These are phyloP conservation scores for Athrips mouffetella DNA, from an alignment of 2,888 invertebrate species.

Conservation along the genomic window DNA sequence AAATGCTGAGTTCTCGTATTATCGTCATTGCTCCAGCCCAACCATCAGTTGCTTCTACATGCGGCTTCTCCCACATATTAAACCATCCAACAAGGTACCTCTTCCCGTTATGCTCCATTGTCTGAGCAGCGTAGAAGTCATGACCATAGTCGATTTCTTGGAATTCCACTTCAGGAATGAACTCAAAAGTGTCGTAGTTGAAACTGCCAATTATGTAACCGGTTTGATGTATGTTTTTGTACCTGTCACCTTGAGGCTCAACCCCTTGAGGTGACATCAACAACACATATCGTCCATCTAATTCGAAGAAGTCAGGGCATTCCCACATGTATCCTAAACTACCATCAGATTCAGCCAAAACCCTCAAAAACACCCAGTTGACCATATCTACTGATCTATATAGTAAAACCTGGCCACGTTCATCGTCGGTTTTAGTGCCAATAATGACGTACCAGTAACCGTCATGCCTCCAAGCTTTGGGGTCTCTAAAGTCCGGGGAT, in stretches of 20 bases:
- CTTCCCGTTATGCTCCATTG: slow-evolving; percentile 52
- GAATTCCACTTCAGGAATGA: slow-evolving; percentile 51
- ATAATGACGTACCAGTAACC: slow-evolving; percentile 64
- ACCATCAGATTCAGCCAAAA: slow-evolving; percentile 57
- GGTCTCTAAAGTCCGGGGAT: slow-evolving; percentile 69
- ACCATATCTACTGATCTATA: slow-evolving; percentile 61
- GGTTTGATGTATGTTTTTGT: slow-evolving; percentile 57
- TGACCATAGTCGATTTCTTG: slow-evolving; percentile 69
- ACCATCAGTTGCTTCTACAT: slow-evolving; percentile 58
- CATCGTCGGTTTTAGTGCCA: slow-evolving; percentile 56
- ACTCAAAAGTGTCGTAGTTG: slow-evolving; percentile 58
- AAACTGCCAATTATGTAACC: slow-evolving; percentile 69
- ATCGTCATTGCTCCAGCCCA: slow-evolving; percentile 70
- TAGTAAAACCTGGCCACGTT: slow-evolving; percentile 47
- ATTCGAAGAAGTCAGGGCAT: slow-evolving; percentile 72
- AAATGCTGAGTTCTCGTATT: slow-evolving; percentile 52
- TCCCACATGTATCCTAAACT: slow-evolving; percentile 72
- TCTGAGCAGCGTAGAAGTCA: slow-evolving; percentile 71
- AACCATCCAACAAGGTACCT: slow-evolving; percentile 65
- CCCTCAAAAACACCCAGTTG: slow-evolving; percentile 57
- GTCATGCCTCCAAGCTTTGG: slow-evolving; percentile 65
- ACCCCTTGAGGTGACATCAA: slow-evolving; percentile 69
- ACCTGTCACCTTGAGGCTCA: slow-evolving; percentile 56
- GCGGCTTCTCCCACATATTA: slow-evolving; percentile 61
- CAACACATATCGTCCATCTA: slow-evolving; percentile 60